Conservation (phyloP, 2,113 vertebrate species). For the Phrynosoma blainvillii region DNA sequence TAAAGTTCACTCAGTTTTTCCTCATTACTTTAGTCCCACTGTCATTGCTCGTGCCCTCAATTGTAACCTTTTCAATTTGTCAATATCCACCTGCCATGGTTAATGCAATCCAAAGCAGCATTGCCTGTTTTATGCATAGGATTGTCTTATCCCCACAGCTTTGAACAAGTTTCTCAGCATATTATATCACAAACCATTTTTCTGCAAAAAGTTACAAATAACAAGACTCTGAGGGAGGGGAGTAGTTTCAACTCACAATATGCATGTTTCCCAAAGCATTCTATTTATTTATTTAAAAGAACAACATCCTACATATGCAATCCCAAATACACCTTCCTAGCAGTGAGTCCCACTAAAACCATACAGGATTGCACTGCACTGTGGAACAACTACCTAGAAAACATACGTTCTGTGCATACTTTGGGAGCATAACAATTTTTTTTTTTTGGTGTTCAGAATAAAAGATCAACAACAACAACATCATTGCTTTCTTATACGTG, state of each 20-base stretch:
- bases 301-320: not conserved
- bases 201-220: not conserved
- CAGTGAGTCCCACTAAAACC: not conserved
- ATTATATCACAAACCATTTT: not conserved
- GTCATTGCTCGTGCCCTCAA: too few relatives aligned
- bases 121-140: not conserved
- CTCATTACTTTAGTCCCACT: not conserved
- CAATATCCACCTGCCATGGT: not conserved
- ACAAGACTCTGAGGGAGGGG: too few relatives aligned
- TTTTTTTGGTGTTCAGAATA: not conserved
- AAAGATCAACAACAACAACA: not conserved
- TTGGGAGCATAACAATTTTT: not conserved
- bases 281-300: not conserved
- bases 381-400: not conserved
- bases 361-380: not conserved
- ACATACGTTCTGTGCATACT: constrained; percentile 2
- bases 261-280: not conserved
- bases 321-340: not conserved
- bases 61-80: not conserved
- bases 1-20: too few relatives aligned
- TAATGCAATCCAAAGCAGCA: not conserved
- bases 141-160: not conserved
- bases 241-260: not conserved
- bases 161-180: not conserved
- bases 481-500: not conserved